These are phyloP conservation scores for Thunnus maccoyii DNA, from an alignment of 2,113 vertebrate genomes.

Conservation along the genomic window DNA sequence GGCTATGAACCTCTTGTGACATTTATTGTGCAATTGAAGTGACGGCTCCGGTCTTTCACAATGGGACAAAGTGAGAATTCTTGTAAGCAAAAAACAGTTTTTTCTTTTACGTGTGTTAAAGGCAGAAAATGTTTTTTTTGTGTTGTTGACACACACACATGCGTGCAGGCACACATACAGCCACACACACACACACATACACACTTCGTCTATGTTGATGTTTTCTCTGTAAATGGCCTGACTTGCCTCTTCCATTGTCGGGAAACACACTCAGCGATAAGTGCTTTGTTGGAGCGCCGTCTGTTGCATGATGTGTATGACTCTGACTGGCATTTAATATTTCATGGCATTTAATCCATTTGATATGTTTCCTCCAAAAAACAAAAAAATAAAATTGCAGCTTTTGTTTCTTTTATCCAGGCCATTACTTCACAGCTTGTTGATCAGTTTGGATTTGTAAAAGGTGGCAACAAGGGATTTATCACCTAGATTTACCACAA, in stretches of 20 bases:
- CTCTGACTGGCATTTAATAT: slow-evolving; percentile 81
- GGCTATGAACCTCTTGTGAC: slow-evolving; percentile 34
- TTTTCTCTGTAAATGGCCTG: slow-evolving; percentile 76
- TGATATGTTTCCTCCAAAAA: slow-evolving; percentile 77
- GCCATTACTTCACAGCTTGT: slow-evolving; percentile 75
- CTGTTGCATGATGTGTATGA: slow-evolving; percentile 70
- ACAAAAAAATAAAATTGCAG: slow-evolving; percentile 54
- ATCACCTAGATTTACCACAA: slow-evolving; percentile 49
- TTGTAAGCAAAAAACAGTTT: slow-evolving; percentile 45
- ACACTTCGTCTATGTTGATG: slow-evolving; percentile 63
- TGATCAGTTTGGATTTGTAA: slow-evolving; percentile 76
- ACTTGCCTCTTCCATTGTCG: slow-evolving; percentile 75
- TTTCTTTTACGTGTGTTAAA: slow-evolving; percentile 43
- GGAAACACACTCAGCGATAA: slow-evolving; percentile 81
- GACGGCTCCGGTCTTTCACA: slow-evolving; percentile 25
- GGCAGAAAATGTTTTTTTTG: slow-evolving; percentile 32
- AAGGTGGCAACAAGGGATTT: slow-evolving; percentile 53
- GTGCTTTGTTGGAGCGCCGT: slow-evolving; percentile 75
- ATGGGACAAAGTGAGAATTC: slow-evolving; percentile 62
- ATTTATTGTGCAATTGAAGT: slow-evolving; percentile 28
- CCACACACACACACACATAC: not conserved
- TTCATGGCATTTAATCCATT: slow-evolving; percentile 84
- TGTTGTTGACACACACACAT: slow-evolving; percentile 48
- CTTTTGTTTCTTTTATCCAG: slow-evolving; percentile 71
- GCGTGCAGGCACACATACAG: not conserved